phyloP scores from a whole-genome alignment of 64 coral and sea anemone genomes.

The Cladopsammia gracilis region DNA sequence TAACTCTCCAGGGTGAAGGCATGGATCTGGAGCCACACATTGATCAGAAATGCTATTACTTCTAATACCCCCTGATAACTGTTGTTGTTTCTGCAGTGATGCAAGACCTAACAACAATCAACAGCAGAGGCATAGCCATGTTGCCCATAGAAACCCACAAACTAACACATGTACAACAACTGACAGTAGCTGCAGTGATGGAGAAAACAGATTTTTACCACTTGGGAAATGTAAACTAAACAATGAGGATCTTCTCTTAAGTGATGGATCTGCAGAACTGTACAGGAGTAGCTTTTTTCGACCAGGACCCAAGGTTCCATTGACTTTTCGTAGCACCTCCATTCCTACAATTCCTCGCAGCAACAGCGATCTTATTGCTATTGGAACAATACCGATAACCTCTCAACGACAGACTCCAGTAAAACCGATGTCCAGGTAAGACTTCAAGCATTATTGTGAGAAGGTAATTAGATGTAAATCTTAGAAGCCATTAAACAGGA shows the following conservation, averaged over 20 bases:
- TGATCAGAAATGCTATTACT: no score
- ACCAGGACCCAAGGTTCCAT: conserved; percentile 72
- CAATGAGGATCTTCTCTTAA: conserved; percentile 77
- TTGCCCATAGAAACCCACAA: conserved; percentile 33
- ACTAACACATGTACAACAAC: conserved; percentile 31
- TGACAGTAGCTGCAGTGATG: conserved; percentile 78
- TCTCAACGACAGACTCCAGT: conserved; percentile 78
- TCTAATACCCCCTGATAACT: no score
- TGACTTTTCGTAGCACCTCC: conserved; percentile 71
- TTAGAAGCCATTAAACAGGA: not conserved
- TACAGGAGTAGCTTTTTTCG: conserved; percentile 64
- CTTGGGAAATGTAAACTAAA: conserved; percentile 94
- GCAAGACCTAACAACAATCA: not conserved
- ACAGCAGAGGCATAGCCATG: not conserved
- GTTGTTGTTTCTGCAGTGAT: not conserved
- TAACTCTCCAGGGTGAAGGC: no score
- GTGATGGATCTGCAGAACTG: conserved; percentile 62
- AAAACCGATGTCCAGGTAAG: conserved; percentile 89
- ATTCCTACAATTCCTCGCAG: conserved; percentile 64
- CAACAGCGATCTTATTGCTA: conserved; percentile 87
- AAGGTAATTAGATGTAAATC: not conserved
- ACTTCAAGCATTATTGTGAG: no score
- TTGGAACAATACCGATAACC: conserved; percentile 93
- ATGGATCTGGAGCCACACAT: no score
- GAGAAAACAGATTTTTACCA: conserved; percentile 73